Evolutionary conservation across 2,888 invertebrate species (phyloP).

Genomic region (Archips xylosteana): DNA sequence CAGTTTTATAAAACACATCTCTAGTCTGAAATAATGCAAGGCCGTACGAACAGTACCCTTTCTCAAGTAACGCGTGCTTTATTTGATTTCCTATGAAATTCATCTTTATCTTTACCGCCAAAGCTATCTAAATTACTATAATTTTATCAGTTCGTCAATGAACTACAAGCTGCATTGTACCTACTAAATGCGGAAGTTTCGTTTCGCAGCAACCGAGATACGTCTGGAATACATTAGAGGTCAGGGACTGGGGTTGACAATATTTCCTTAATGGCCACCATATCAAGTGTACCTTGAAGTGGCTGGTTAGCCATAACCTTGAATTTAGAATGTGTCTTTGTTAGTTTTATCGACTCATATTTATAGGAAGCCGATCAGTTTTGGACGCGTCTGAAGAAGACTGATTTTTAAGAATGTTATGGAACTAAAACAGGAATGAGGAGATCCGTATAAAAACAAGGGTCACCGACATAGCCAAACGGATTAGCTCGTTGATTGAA

Average conservation of each 20-base stretch:
- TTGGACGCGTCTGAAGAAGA: no score
- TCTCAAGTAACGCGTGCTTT: not conserved
- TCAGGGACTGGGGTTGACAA: not conserved
- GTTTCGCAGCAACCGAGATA: not conserved
- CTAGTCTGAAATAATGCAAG: not conserved
- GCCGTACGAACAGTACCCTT: slow-evolving; percentile 7
- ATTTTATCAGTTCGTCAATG: slow-evolving; percentile 20
- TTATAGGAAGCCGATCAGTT: no score
- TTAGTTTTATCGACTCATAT: not conserved
- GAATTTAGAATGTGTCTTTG: not conserved
- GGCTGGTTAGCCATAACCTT: not conserved
- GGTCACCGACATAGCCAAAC: no score
- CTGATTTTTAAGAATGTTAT: no score
- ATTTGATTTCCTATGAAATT: slow-evolving; percentile 8
- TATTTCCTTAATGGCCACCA: not conserved
- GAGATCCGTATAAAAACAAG: no score
- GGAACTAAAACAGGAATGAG: no score
- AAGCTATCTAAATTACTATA: slow-evolving; percentile 30
- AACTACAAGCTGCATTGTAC: slow-evolving; percentile 20
- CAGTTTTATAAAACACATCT: not conserved
- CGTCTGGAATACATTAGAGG: not conserved
- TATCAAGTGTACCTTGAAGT: not conserved
- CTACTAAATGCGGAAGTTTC: slow-evolving; percentile 11
- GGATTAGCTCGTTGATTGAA: no score
- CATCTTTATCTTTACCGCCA: slow-evolving; percentile 11